A percentile compares a stretch with the other conserved stretches of the same genome.
phyloP scores from a whole-genome alignment of 92 coral and sea anemone genomes.

The Blastomussa wellsi region DNA sequence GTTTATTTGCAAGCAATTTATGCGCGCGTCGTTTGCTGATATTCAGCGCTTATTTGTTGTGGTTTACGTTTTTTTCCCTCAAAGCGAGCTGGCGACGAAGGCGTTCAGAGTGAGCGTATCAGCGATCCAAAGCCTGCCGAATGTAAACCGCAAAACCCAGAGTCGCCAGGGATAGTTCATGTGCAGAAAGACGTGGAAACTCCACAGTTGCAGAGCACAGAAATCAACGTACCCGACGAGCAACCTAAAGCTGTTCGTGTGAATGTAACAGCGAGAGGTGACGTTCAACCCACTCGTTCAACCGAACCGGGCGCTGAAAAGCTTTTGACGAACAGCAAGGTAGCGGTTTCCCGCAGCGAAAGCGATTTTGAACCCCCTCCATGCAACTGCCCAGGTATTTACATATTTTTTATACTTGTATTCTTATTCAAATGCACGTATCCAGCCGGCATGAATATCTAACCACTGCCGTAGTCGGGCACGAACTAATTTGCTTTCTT shows the following conservation, averaged over 20 bases:
- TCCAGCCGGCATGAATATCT: constrained; percentile 44
- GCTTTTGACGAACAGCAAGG: constrained; percentile 51
- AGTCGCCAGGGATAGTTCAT: constrained; percentile 43
- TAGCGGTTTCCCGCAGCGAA: constrained; percentile 72
- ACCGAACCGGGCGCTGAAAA: constrained; percentile 41
- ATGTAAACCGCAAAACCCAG: constrained; percentile 60
- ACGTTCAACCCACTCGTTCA: constrained; percentile 14
- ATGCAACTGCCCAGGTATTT: constrained; percentile 90
- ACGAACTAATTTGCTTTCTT: constrained; percentile 25
- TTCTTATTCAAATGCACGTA: constrained; percentile 63
- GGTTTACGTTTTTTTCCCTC: constrained; percentile 48
- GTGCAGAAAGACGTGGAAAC: constrained; percentile 36
- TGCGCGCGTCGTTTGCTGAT: constrained; percentile 44
- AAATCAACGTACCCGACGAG: constrained; percentile 35
- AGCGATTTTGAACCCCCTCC: constrained; percentile 75
- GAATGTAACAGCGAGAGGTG: constrained; percentile 46
- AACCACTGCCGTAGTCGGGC: constrained; percentile 7
- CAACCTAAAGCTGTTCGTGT: constrained; percentile 26
- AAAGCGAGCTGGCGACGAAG: constrained; percentile 39
- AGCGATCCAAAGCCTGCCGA: constrained; percentile 46
- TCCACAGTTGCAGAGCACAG: constrained; percentile 38
- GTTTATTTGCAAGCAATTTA: constrained; percentile 44
- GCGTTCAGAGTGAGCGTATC: constrained; percentile 33
- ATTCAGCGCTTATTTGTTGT: constrained; percentile 43
- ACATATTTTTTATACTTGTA: constrained; percentile 61